These are phyloP conservation scores for Atta texana DNA, from an alignment of 1,140 invertebrate species.

Conservation along the genomic window DNA sequence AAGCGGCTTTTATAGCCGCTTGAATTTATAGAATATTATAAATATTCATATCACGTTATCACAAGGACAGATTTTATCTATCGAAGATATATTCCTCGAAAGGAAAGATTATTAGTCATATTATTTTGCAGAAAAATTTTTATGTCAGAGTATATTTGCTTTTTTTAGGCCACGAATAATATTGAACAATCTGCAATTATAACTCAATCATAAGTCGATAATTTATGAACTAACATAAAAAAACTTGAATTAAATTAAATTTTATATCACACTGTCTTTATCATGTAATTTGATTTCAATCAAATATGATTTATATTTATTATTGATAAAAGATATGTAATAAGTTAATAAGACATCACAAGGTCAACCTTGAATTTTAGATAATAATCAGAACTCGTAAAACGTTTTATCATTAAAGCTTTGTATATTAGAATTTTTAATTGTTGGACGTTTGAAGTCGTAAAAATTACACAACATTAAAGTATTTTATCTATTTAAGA, in stretches of 20 bases:
- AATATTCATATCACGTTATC: conserved; percentile 43
- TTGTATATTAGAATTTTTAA: background rate
- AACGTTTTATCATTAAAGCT: conserved; percentile 47
- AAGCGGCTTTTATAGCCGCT: conserved; percentile 17
- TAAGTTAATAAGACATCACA: background rate
- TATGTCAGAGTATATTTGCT: background rate
- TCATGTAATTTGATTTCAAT: conserved; percentile 24
- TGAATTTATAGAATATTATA: background rate
- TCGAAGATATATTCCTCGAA: conserved; percentile 22
- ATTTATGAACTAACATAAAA: background rate
- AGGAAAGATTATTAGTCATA: background rate
- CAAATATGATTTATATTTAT: conserved; percentile 8
- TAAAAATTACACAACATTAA: background rate
- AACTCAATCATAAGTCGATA: background rate
- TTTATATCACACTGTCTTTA: background rate
- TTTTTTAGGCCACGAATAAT: background rate
- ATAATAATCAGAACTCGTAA: conserved; percentile 28
- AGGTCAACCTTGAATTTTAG: conserved; percentile 35
- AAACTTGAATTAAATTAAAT: background rate
- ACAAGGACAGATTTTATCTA: conserved; percentile 49
- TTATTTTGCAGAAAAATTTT: background rate
- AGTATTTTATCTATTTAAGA: background rate
- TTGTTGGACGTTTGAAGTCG: background rate
- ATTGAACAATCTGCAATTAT: background rate
- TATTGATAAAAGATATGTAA: conserved; percentile 44